Percentiles rank a stretch among this genome's conserved stretches.
phyloP scores from a whole-genome alignment of 2,113 vertebrate genomes.

The Anarhynchus alexandrinus region DNA sequence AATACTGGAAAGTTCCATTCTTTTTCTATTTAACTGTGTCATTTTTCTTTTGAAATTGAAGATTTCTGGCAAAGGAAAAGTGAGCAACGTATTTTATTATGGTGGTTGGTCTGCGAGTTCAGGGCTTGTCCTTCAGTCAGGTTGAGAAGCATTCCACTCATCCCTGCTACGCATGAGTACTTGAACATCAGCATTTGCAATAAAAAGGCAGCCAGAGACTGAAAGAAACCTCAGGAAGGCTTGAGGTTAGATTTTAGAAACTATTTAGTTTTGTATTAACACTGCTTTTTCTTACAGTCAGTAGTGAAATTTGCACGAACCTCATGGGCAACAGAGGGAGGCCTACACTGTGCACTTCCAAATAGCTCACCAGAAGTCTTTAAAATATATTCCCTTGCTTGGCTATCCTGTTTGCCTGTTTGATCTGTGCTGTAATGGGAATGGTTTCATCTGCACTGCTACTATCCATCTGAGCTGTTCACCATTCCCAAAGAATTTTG shows the following conservation, averaged over 20 bases:
- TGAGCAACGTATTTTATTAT: background rate
- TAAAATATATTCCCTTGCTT: background rate
- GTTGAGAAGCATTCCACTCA: background rate
- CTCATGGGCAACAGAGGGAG: background rate
- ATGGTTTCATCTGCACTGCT: background rate
- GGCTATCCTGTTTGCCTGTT: background rate
- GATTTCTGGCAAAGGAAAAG: background rate
- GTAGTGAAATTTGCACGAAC: background rate
- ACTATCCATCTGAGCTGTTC: background rate
- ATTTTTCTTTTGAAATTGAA: background rate
- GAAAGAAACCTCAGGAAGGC: background rate
- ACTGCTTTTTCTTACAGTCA: background rate
- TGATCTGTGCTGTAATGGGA: background rate
- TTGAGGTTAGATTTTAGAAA: background rate
- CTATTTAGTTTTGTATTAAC: background rate
- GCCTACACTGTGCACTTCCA: background rate
- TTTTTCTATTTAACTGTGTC: background rate
- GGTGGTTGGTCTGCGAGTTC: background rate
- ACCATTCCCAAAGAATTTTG: background rate
- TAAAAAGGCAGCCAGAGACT: background rate
- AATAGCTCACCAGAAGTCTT: background rate
- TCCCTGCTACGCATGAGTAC: background rate
- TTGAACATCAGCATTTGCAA: background rate
- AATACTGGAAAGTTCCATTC: accelerated
- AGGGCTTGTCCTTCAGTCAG: background rate